Base-by-base conservation (phyloP, 2,888 invertebrate species). In the Hyalella azteca region DNA sequence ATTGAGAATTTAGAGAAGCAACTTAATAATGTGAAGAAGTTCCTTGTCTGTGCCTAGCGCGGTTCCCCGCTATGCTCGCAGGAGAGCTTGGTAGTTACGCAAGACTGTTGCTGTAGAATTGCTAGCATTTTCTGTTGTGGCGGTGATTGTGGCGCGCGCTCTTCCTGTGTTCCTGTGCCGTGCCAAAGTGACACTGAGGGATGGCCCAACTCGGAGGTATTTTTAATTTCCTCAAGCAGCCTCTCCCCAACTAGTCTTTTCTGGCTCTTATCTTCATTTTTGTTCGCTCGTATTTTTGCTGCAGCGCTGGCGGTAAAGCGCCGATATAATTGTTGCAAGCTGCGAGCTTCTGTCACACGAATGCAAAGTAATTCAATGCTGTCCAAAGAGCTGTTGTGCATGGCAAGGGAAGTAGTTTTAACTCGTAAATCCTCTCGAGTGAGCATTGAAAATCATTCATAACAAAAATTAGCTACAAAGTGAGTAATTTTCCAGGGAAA, bases 131-230 rank as follows among this genome's bases (percentile, higher is more conserved):
- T 49, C 76, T 26, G 76, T n/a, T n/a, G n/a, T 49, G 32, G 76
- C 49, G 19, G 40, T 49, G 49, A 76, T 49, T 49, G 73, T 66
- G 45, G 41, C 26, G 60, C 40, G 59, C 59, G 66, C 59, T 73
- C 78, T 48, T 60, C 78, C 32, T 22, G 78, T 60, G 60, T 66
- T 36, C 32, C 66, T 66, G 7, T 36, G 66, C 36, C 66, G 39
- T 66, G 66, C 66, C 66, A 66, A 66, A 66, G 66, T 66, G 66
- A 66, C 66, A 66, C 66, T 66, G 66, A 66, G 66, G 66, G 66
- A 66, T 66, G 66, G 66, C 66, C 66, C 29, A 66, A 32, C 66
- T 32, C 66, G 32, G 66, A 66, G 66, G 66, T 66, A 66, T 66
- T 66, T 66, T 66, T 66, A 66, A 66, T 66, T 66, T 66, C 39